These are phyloP conservation scores for Oceanites oceanicus DNA, from an alignment of 2,113 vertebrate species.

Conservation along the genomic window DNA sequence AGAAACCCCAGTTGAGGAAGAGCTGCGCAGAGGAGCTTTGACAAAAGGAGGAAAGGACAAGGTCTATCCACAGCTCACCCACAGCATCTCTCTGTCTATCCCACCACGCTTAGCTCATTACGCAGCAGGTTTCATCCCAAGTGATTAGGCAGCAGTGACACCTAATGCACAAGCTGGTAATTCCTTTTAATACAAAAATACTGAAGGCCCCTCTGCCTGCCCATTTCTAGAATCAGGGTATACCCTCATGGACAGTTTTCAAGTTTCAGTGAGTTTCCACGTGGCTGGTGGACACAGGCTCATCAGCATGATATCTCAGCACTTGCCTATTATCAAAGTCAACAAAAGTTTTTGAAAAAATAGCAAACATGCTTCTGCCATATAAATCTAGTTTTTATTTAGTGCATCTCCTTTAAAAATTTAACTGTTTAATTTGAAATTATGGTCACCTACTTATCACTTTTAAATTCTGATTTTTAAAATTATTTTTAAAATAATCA, in stretches of 20 bases:
- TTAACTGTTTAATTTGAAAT: neutral
- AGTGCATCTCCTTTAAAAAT: neutral
- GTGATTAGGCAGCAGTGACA: conserved; percentile 46
- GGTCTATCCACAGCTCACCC: neutral
- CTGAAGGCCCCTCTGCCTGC: neutral
- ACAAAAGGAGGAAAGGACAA: neutral
- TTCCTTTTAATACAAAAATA: neutral
- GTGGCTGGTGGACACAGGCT: neutral
- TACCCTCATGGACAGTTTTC: accelerated
- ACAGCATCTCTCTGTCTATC: neutral
- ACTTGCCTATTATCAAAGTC: neutral
- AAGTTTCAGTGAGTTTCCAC: neutral
- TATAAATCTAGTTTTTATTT: neutral
- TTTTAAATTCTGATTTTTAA: neutral
- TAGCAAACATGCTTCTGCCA: neutral
- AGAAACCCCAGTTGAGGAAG: neutral
- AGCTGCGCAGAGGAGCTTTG: neutral
- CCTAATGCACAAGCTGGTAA: conserved; percentile 20
- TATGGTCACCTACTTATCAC: neutral
- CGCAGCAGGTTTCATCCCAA: neutral
- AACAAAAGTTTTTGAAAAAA: neutral
- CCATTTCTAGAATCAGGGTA: neutral
- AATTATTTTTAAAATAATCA: neutral
- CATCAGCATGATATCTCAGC: neutral
- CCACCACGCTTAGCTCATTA: accelerated